Evolutionary conservation across 2,888 invertebrate genomes (phyloP).

Genomic region (Lymantria dispar): DNA sequence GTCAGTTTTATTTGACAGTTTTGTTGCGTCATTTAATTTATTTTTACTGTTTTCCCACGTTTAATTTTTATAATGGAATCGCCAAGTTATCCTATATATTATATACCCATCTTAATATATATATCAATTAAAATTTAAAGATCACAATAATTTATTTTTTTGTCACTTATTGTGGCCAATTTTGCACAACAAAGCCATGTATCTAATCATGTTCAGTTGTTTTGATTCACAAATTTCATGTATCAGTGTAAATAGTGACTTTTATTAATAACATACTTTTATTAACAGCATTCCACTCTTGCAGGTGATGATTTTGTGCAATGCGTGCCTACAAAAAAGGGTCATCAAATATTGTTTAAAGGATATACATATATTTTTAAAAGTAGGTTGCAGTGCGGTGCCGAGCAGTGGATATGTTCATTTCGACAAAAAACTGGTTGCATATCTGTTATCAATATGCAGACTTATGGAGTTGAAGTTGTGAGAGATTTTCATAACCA

Average conservation of each 20-base stretch:
- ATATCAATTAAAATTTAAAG: too few relatives aligned
- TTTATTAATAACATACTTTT: conserved; percentile 7
- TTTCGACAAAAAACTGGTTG: conserved; percentile 75
- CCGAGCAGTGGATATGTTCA: conserved; percentile 75
- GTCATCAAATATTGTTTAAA: conserved; percentile 71
- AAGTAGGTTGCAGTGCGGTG: conserved; percentile 70
- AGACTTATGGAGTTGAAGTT: conserved; percentile 68
- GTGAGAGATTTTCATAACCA: conserved; percentile 75
- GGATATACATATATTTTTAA: conserved; percentile 75
- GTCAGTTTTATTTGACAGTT: conserved; percentile 31
- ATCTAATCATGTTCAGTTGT: conserved; percentile 25
- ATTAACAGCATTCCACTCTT: conserved; percentile 38
- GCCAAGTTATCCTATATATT: too few relatives aligned
- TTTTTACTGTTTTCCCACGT: conserved; percentile 50
- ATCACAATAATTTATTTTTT: background rate
- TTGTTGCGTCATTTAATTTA: conserved; percentile 51
- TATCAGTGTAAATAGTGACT: conserved; percentile 23
- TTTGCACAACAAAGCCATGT: conserved; percentile 3
- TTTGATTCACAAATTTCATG: conserved; percentile 21
- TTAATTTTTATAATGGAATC: conserved; percentile 22
- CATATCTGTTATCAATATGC: conserved; percentile 75
- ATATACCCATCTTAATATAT: too few relatives aligned
- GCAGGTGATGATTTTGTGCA: conserved; percentile 72
- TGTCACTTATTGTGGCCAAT: background rate
- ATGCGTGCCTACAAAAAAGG: conserved; percentile 73